Percentiles rank a stretch among this genome's conserved stretches.
Conservation (phyloP, 2,113 vertebrate genomes). For the Lagopus leucura region DNA sequence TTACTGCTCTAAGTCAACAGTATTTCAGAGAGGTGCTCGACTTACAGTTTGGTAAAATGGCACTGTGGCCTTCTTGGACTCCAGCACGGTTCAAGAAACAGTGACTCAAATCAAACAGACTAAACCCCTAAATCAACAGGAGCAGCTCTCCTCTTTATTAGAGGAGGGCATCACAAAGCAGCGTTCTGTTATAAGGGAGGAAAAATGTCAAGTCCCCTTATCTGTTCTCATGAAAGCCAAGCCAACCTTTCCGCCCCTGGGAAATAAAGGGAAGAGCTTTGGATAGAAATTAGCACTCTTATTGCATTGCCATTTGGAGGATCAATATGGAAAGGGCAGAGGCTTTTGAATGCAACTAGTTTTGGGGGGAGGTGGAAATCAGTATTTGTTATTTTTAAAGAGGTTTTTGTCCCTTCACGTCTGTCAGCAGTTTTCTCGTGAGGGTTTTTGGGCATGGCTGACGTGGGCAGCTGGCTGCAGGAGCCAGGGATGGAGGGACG, state of each 20-base stretch:
- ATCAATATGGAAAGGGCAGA: slow-evolving; percentile 37
- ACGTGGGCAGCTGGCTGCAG: not conserved
- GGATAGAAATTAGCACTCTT: slow-evolving; percentile 29
- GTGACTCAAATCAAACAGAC: not conserved
- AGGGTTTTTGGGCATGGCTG: not conserved
- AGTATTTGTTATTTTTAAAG: not conserved
- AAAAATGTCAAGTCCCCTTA: not conserved
- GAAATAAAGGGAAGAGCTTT: not conserved
- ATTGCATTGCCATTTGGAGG: slow-evolving; percentile 30
- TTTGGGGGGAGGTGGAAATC: not conserved
- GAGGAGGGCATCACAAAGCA: not conserved
- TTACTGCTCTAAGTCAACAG: accelerated
- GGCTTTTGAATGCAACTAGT: not conserved
- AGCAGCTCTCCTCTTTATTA: not conserved
- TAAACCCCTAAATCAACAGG: not conserved
- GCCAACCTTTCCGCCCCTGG: not conserved
- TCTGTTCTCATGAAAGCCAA: not conserved
- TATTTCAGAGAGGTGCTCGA: accelerated
- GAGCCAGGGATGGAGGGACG: not conserved
- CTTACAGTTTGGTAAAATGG: not conserved
- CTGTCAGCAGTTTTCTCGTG: not conserved
- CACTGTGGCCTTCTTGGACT: not conserved
- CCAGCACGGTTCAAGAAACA: not conserved
- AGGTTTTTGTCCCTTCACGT: not conserved
- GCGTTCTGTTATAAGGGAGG: not conserved